phyloP scores from a whole-genome alignment of 2,113 vertebrate species.

The Aldabrachelys gigantea region DNA sequence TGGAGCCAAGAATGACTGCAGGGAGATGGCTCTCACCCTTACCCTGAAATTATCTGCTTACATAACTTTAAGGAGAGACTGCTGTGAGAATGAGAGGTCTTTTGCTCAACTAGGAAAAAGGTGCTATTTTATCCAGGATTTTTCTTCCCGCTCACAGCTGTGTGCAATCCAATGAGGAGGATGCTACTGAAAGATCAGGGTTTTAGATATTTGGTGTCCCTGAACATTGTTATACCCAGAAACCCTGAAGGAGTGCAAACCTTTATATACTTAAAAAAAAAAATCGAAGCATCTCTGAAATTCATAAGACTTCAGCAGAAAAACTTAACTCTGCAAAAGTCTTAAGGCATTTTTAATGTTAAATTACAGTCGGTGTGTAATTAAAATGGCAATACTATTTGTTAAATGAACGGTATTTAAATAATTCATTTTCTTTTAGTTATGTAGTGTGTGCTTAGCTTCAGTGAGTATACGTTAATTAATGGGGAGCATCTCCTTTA shows the following conservation, averaged over 20 bases:
- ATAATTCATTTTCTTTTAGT: slow-evolving; percentile 59
- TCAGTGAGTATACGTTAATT: slow-evolving; percentile 29
- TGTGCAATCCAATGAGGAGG: not conserved
- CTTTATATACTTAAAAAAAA: fast-evolving
- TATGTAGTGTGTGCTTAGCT: slow-evolving; percentile 23
- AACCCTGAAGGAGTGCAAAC: not conserved
- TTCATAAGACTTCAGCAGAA: not conserved
- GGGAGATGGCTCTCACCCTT: not conserved
- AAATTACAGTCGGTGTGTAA: slow-evolving; percentile 8
- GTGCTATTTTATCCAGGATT: not conserved
- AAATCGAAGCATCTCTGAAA: not conserved
- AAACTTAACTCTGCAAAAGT: slow-evolving; percentile 23
- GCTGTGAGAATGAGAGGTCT: slow-evolving; percentile 8
- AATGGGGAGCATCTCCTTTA: slow-evolving; percentile 20
- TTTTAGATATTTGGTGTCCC: not conserved
- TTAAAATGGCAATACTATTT: slow-evolving; percentile 54
- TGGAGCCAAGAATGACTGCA: not conserved
- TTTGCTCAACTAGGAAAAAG: not conserved
- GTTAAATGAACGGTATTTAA: slow-evolving; percentile 43
- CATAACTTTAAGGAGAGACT: not conserved
- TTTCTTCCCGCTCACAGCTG: not conserved
- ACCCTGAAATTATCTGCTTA: not conserved
- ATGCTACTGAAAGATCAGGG: not conserved
- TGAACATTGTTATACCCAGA: not conserved
- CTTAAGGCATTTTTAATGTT: slow-evolving; percentile 26